These are phyloP conservation scores for Dendrocincla fuliginosa DNA, from an alignment of 2,797 vertebrate species.

Conservation along the genomic window DNA sequence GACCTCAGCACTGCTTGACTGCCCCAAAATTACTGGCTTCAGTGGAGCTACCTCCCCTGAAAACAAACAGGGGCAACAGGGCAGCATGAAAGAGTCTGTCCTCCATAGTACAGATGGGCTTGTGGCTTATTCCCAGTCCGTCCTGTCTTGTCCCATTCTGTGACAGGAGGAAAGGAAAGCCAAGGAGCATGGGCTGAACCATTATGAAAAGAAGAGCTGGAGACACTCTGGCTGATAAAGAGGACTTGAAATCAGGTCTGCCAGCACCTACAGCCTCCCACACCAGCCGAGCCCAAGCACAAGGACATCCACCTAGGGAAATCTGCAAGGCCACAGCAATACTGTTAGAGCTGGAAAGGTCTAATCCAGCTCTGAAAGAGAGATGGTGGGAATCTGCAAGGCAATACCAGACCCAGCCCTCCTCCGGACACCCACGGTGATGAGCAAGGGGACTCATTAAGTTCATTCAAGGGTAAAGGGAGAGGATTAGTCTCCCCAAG, in stretches of 20 bases:
- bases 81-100: rapidly evolving
- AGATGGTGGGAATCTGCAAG: neutral
- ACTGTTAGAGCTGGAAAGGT: neutral
- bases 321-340: neutral
- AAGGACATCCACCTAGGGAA: neutral
- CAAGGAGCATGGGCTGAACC: rapidly evolving
- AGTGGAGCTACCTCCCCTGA: neutral
- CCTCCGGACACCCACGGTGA: neutral
- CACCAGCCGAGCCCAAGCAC: neutral
- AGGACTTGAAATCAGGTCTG: neutral
- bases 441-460: neutral
- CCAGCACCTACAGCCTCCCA: neutral
- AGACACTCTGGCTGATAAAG: neutral
- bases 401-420: neutral
- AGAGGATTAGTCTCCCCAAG: neutral
- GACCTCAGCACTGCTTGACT: neutral
- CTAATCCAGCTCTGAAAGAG: neutral
- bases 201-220: neutral
- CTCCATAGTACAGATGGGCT: neutral
- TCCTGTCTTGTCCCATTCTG: neutral
- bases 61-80: neutral
- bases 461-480: neutral
- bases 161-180: neutral
- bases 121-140: neutral
- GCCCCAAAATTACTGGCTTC: neutral